Conservation (phyloP, 2,113 vertebrate species). For the Falcunculus frontatus region DNA sequence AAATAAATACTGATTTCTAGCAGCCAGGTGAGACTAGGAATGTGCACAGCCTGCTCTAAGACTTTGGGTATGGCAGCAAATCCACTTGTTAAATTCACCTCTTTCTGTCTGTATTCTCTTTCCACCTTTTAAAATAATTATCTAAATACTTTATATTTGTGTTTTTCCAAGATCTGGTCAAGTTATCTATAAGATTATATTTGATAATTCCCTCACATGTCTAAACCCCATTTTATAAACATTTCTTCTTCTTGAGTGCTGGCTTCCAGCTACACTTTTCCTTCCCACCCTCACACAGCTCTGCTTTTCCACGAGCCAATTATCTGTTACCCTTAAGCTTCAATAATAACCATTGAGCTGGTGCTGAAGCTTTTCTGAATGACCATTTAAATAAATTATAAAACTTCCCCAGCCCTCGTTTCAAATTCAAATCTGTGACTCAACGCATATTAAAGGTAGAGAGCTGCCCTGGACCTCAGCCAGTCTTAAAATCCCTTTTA, state of each 20-base stretch:
- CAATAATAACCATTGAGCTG: neutral
- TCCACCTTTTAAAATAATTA: neutral
- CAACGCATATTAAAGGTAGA: slow-evolving; percentile 46
- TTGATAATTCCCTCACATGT: neutral
- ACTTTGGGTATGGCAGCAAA: neutral
- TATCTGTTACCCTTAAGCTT: neutral
- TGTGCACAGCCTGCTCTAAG: neutral
- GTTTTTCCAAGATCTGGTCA: neutral
- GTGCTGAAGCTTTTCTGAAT: slow-evolving; percentile 38
- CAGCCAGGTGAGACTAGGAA: neutral
- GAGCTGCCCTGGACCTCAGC: slow-evolving; percentile 37
- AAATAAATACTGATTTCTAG: neutral
- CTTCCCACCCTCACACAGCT: neutral
- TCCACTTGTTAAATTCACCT: neutral
- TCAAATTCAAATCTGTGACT: slow-evolving; percentile 59
- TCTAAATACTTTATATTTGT: neutral
- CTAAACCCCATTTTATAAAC: neutral
- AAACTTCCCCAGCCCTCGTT: slow-evolving; percentile 60
- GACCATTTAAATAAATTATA: slow-evolving; percentile 59
- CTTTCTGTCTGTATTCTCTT: neutral
- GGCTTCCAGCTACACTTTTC: neutral
- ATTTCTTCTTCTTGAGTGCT: neutral
- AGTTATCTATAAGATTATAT: neutral
- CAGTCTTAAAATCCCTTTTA: slow-evolving; percentile 48
- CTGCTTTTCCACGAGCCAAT: slow-evolving; percentile 35